Evolutionary conservation across 1,140 invertebrate species (phyloP).

Genomic region (Prorops nasuta): DNA sequence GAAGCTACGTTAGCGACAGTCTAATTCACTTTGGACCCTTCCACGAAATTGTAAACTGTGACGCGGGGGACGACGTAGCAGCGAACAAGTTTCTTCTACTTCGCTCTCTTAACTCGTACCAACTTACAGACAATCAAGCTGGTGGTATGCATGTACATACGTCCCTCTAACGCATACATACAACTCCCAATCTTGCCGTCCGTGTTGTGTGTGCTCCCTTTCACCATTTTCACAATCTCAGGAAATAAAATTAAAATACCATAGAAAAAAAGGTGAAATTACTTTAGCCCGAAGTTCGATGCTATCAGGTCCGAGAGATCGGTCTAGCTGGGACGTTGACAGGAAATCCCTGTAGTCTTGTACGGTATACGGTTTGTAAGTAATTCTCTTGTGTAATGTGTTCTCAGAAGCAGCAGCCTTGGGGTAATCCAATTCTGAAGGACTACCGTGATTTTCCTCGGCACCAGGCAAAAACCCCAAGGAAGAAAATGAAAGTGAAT

Average conservation of each 20-base stretch:
- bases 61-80: conserved; percentile 18
- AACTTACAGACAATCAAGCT: conserved; percentile 22
- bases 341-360: conserved; percentile 29
- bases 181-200: not conserved
- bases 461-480: too few relatives aligned
- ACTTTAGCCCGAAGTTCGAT: conserved; percentile 28
- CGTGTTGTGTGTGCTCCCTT: not conserved
- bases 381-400: conserved; percentile 13
- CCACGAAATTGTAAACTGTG: conserved; percentile 33
- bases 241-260: not conserved
- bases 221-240: not conserved
- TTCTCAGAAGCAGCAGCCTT: conserved; percentile 9
- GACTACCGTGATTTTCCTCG: too few relatives aligned
- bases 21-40: conserved; percentile 30
- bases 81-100: conserved; percentile 23
- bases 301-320: conserved; percentile 34
- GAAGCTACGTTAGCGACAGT: conserved; percentile 15
- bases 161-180: not conserved
- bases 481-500: not conserved
- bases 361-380: conserved; percentile 33
- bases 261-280: not conserved
- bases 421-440: not conserved
- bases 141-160: not conserved
- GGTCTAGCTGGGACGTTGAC: conserved; percentile 29
- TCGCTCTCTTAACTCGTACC: conserved; percentile 25